Conservation (phyloP, 2,113 vertebrate species). For the Caranx melampygus region DNA sequence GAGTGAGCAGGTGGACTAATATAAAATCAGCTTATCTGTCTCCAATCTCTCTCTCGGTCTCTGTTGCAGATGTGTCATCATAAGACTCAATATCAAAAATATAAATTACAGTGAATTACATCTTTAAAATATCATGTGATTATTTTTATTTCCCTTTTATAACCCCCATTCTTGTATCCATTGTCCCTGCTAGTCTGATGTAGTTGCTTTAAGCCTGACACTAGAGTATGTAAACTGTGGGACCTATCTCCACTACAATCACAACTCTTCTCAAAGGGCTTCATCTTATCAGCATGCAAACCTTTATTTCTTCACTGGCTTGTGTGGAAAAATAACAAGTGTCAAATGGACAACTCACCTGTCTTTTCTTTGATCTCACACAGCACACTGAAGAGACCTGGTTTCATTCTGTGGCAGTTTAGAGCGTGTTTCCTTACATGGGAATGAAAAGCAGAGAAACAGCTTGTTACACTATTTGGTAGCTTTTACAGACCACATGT, state of each 20-base stretch:
- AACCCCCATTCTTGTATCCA: neutral
- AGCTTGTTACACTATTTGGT: neutral
- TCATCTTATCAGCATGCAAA: neutral
- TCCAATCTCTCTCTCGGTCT: conserved; percentile 28
- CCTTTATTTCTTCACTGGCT: neutral
- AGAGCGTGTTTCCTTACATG: conserved; percentile 83
- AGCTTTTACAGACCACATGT: neutral
- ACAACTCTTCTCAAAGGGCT: neutral
- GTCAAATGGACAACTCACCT: conserved; percentile 33
- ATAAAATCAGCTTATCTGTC: conserved; percentile 12
- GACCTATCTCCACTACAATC: neutral
- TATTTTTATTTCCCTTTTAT: neutral
- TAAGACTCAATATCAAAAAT: neutral
- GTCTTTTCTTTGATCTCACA: conserved; percentile 82
- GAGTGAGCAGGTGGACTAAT: neutral
- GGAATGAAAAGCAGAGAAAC: conserved; percentile 16
- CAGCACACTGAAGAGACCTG: conserved; percentile 86
- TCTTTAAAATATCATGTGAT: neutral
- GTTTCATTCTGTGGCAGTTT: conserved; percentile 87
- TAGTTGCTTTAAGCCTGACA: neutral
- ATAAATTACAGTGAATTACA: neutral
- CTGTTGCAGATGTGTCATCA: conserved; percentile 19
- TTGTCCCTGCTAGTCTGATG: neutral
- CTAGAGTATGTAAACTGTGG: neutral
- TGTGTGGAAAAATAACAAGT: rapidly evolving